A percentile compares a stretch with the other conserved stretches of the same genome.
These are phyloP conservation scores for Danio tinwini DNA, from an alignment of 2,797 vertebrate genomes.

Conservation along the genomic window DNA sequence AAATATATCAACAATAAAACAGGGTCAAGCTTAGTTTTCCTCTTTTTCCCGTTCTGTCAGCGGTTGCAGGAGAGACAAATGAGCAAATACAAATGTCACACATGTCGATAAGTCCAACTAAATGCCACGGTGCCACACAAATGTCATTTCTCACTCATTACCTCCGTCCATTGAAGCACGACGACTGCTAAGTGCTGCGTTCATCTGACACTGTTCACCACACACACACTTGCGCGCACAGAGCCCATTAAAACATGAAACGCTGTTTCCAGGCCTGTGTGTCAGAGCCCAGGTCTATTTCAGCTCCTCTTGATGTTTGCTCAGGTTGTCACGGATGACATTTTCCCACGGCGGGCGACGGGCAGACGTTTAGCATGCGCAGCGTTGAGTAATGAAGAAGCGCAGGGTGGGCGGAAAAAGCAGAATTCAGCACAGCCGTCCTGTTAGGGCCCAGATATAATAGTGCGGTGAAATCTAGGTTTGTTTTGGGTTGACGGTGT, in stretches of 20 bases:
- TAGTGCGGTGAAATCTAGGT: background rate
- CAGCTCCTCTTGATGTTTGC: conserved; percentile 25
- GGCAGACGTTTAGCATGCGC: conserved; percentile 9
- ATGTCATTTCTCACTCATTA: conserved; percentile 72
- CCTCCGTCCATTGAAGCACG: conserved; percentile 36
- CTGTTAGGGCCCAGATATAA: background rate
- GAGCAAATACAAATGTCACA: conserved; percentile 70
- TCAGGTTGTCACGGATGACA: conserved; percentile 43
- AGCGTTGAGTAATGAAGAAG: conserved; percentile 15
- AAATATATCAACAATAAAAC: conserved; percentile 43
- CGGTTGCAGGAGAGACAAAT: background rate
- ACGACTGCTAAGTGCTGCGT: background rate
- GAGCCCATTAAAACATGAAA: conserved; percentile 9
- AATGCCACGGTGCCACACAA: conserved; percentile 77
- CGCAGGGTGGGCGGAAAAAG: conserved; percentile 18
- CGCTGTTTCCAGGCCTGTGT: conserved; percentile 2
- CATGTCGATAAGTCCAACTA: conserved; percentile 71
- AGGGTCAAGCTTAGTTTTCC: conserved; percentile 49
- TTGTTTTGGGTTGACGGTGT: background rate
- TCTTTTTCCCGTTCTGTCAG: conserved; percentile 13
- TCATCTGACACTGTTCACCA: background rate
- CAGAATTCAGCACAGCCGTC: background rate
- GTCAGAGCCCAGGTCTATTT: background rate
- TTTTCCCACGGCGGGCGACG: conserved; percentile 24
- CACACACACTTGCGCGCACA: background rate